Percentiles rank a stretch among this genome's conserved stretches.
phyloP scores from a whole-genome alignment of 1,140 invertebrate species.

The Caenorhabditis latens region DNA sequence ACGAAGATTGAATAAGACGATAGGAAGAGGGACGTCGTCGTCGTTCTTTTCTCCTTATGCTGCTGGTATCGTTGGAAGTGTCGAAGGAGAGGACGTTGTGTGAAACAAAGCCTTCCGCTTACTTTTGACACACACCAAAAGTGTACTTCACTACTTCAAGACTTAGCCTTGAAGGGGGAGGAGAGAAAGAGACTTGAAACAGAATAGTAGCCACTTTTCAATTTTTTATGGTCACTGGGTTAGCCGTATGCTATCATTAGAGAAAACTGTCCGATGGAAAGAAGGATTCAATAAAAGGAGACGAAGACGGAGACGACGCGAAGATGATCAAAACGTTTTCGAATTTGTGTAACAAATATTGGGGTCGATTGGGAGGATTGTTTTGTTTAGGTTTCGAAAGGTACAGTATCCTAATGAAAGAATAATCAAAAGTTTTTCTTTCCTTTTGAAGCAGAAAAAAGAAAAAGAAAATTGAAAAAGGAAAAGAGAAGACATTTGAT shows the following conservation, averaged over 20 bases:
- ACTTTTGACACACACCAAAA: slow-evolving; percentile 41
- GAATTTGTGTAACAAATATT: slow-evolving; percentile 25
- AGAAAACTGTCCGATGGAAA: background rate
- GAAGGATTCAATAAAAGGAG: slow-evolving; percentile 6
- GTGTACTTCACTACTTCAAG: slow-evolving; percentile 32
- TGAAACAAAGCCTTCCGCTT: slow-evolving; percentile 56
- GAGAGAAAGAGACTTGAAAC: background rate
- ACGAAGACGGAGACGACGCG: background rate
- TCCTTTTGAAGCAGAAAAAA: background rate
- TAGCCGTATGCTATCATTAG: slow-evolving; percentile 3
- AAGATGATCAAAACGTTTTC: slow-evolving; percentile 1
- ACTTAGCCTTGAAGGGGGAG: background rate
- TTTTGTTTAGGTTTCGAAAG: background rate
- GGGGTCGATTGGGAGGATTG: background rate
- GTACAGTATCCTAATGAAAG: slow-evolving; percentile 20
- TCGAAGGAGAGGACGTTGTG: slow-evolving; percentile 44
- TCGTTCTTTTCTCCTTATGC: slow-evolving; percentile 41
- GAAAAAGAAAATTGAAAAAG: background rate
- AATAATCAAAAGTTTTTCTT: background rate
- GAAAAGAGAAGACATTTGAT: background rate
- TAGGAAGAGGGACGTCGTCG: slow-evolving; percentile 38
- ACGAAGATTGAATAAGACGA: slow-evolving; percentile 54
- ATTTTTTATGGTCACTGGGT: slow-evolving; percentile 42
- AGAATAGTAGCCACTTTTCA: background rate
- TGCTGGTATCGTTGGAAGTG: slow-evolving; percentile 39